These are phyloP conservation scores for Condylostylus longicornis DNA, from an alignment of 1,140 invertebrate species.

Conservation along the genomic window DNA sequence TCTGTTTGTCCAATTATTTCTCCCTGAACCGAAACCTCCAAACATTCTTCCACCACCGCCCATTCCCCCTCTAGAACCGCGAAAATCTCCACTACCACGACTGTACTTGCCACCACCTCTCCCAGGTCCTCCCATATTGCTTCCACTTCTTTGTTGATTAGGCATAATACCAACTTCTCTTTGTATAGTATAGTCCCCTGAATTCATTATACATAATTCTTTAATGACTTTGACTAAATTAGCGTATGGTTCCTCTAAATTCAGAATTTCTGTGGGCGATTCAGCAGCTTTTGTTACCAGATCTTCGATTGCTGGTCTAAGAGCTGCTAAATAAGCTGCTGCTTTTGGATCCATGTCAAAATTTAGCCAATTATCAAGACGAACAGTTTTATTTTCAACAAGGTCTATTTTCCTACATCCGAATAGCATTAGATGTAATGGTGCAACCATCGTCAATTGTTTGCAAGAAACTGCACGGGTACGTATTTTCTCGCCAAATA, in stretches of 20 bases:
- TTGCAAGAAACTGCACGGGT: conserved; percentile 94
- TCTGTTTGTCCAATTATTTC: no score
- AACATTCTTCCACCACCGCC: conserved; percentile 6
- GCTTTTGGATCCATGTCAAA: conserved; percentile 62
- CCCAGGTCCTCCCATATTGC: conserved; percentile 22
- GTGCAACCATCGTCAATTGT: conserved; percentile 92
- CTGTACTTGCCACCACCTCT: conserved; percentile 25
- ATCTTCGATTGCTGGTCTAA: conserved; percentile 75
- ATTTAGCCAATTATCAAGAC: conserved; percentile 86
- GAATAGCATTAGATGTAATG: conserved; percentile 84
- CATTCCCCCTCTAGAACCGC: conserved; percentile 12
- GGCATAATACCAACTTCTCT: conserved; percentile 32
- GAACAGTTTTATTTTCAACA: conserved; percentile 51
- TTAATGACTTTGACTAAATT: conserved; percentile 47
- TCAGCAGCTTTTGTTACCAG: conserved; percentile 62
- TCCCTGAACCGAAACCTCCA: conserved; percentile 5
- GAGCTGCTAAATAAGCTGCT: conserved; percentile 67
- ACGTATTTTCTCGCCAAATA: conserved; percentile 96
- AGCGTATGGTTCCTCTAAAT: conserved; percentile 38
- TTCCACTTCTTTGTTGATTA: conserved; percentile 32
- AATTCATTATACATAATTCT: conserved; percentile 52
- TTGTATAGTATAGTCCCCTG: conserved; percentile 51
- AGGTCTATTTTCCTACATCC: conserved; percentile 73
- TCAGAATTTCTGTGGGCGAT: conserved; percentile 55
- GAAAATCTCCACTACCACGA: conserved; percentile 12